phyloP scores from a whole-genome alignment of 2,888 invertebrate species.

The Drosophila paucipuncta region DNA sequence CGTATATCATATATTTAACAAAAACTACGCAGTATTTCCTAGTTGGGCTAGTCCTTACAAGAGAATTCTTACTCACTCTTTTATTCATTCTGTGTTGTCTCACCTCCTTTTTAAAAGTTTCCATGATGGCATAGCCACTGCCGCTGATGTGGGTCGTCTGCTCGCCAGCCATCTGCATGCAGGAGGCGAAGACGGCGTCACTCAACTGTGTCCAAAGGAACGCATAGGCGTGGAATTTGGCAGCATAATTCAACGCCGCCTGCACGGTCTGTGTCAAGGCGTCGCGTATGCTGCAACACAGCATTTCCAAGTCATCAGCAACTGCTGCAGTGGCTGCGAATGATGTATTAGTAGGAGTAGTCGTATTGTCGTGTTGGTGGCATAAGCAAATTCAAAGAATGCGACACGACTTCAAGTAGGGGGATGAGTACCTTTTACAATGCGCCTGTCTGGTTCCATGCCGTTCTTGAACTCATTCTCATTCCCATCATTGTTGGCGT shows the following conservation, averaged over 20 bases:
- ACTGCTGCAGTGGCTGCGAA: slow-evolving; percentile 26
- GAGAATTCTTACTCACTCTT: neutral
- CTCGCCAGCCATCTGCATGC: slow-evolving; percentile 64
- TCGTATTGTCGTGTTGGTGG: slow-evolving; percentile 2
- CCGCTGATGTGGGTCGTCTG: slow-evolving; percentile 61
- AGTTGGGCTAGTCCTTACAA: neutral
- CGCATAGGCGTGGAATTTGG: slow-evolving; percentile 78
- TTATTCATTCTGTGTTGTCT: slow-evolving; percentile 30
- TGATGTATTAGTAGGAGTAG: slow-evolving; percentile 5
- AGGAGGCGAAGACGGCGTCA: slow-evolving; percentile 68
- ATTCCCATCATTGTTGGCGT: slow-evolving; percentile 22
- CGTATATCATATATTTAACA: too few relatives aligned
- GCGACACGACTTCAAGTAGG: slow-evolving; percentile 9
- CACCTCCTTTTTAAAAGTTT: slow-evolving; percentile 83
- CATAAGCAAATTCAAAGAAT: slow-evolving; percentile 36
- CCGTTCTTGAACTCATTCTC: slow-evolving; percentile 24
- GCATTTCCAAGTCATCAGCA: slow-evolving; percentile 68
- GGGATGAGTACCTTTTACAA: slow-evolving; percentile 40
- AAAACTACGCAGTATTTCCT: neutral
- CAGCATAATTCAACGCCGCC: slow-evolving; percentile 75
- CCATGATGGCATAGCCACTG: slow-evolving; percentile 81
- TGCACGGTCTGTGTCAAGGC: slow-evolving; percentile 71
- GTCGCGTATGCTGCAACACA: slow-evolving; percentile 67
- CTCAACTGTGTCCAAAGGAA: slow-evolving; percentile 81
- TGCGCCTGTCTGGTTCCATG: neutral